Evolutionary conservation across 2,888 invertebrate species (phyloP).

Genomic region (Drosophila nigritarsus): DNA sequence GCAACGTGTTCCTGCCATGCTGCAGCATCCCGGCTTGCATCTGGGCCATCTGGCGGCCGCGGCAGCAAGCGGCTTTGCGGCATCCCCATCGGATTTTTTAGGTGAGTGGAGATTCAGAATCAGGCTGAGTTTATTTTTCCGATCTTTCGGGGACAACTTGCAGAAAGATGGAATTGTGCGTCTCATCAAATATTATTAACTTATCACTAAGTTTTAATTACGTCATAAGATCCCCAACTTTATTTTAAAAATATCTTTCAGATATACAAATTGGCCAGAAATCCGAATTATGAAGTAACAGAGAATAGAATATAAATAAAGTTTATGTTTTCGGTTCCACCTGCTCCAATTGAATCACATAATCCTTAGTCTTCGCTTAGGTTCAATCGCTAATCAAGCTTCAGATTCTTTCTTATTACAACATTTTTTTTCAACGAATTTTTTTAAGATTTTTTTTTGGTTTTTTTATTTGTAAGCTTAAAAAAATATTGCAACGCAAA

Average conservation of each 20-base stretch:
- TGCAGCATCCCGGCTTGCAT: constrained; percentile 87
- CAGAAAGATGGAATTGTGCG: not conserved
- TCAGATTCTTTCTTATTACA: not conserved
- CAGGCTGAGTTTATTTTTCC: not conserved
- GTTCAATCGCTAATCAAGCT: not conserved
- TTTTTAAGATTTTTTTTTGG: too few relatives aligned
- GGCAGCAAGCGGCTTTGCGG: constrained; percentile 88
- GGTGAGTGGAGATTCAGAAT: constrained; percentile 87
- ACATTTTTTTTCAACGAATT: not conserved
- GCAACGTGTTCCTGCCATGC: constrained; percentile 85
- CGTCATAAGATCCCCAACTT: not conserved
- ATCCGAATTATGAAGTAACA: not conserved
- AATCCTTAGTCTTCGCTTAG: not conserved
- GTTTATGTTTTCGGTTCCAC: not conserved
- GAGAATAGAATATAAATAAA: too few relatives aligned
- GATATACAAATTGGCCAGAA: not conserved
- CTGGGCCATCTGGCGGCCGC: constrained; percentile 88
- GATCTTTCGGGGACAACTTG: not conserved
- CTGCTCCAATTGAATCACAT: not conserved
- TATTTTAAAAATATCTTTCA: not conserved
- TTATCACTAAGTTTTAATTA: not conserved
- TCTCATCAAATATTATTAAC: not conserved
- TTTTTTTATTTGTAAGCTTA: not conserved
- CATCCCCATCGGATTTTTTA: constrained; percentile 91
- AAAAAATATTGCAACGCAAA: not conserved